These are phyloP conservation scores for Luperina nickerlii DNA, from an alignment of 2,888 invertebrate species.

Conservation along the genomic window DNA sequence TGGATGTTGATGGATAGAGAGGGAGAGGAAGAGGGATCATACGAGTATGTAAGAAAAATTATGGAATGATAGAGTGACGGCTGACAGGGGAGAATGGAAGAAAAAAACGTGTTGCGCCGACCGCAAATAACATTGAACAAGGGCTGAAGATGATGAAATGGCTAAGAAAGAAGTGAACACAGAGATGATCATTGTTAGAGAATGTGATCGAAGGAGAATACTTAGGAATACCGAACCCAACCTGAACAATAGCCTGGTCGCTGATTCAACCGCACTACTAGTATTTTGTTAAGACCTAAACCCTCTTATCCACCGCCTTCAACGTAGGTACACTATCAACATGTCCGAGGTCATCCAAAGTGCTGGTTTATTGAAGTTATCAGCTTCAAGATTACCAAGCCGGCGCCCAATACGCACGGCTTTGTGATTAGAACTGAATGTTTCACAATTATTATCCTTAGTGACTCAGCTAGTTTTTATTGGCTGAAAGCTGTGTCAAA, in stretches of 20 bases:
- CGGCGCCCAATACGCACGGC: conserved; percentile 40
- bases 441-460: conserved; percentile 50
- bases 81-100: not conserved
- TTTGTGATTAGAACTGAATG: conserved; percentile 40
- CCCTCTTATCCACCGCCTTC: conserved; percentile 15
- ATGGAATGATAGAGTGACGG: not conserved
- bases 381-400: conserved; percentile 50
- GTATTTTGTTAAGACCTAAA: conserved; percentile 7
- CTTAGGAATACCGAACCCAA: not conserved
- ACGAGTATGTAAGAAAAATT: not conserved
- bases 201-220: not conserved
- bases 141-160: not conserved
- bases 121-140: not conserved
- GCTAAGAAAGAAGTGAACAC: not conserved
- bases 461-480: conserved; percentile 15
- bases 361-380: conserved; percentile 54
- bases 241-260: not conserved
- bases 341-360: conserved; percentile 38
- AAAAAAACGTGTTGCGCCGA: not conserved
- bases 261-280: not conserved
- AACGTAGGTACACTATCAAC: conserved; percentile 25
- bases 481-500: not conserved
- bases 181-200: not conserved
- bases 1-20: not conserved
- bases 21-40: not conserved